A percentile compares a stretch with the other conserved stretches of the same genome.
Conservation (phyloP, 2,113 vertebrate species). For the Phoenicopterus ruber region DNA sequence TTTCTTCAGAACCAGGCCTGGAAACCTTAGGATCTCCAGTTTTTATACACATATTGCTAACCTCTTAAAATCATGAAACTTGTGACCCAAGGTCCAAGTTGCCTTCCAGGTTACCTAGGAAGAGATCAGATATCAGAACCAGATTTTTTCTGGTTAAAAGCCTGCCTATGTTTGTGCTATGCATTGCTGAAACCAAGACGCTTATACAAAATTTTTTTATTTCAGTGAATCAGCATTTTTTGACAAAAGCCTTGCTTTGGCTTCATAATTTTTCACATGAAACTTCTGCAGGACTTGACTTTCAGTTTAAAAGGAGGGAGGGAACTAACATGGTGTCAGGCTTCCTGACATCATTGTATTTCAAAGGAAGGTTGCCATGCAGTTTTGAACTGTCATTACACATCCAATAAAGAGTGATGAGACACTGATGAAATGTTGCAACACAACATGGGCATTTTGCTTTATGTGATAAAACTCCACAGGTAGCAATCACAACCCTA, state of each 20-base stretch:
- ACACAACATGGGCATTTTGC: neutral
- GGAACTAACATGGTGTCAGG: neutral
- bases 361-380: neutral
- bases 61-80: neutral
- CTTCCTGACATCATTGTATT: neutral
- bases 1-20: neutral
- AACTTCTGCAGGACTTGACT: neutral
- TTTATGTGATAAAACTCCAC: neutral
- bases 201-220: neutral
- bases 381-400: slow-evolving; percentile 1
- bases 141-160: neutral
- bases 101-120: neutral
- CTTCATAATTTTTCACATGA: neutral
- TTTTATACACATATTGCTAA: neutral
- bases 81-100: neutral
- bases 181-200: neutral
- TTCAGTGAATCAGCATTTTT: neutral
- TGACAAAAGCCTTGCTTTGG: neutral
- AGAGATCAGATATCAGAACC: neutral
- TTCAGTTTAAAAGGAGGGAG: neutral
- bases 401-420: neutral
- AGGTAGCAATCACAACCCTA: neutral
- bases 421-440: neutral
- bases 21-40: neutral
- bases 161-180: neutral